A percentile compares a stretch with the other conserved stretches of the same genome.
Conservation (phyloP, 2,797 vertebrate species). For the Erethizon dorsatum region DNA sequence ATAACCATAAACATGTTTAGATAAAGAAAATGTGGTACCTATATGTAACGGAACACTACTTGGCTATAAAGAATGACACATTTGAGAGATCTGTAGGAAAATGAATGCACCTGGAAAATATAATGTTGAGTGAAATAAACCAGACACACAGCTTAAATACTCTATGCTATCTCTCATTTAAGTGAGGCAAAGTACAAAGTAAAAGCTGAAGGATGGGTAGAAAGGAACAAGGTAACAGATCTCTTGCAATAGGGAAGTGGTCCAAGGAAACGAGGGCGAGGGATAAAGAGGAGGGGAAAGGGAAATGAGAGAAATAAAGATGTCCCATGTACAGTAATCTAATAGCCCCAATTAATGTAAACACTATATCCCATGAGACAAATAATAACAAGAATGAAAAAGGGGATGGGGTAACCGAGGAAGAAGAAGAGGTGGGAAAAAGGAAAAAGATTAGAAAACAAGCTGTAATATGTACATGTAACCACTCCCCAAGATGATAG, state of each 20-base stretch:
- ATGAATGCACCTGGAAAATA: not conserved
- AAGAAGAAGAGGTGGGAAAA: not conserved
- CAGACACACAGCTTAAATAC: not conserved
- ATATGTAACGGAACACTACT: not conserved
- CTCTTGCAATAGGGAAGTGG: not conserved
- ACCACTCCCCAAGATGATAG: not conserved
- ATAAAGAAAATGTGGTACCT: not conserved
- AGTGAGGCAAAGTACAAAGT: not conserved
- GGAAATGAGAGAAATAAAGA: not conserved
- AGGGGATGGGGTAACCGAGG: not conserved
- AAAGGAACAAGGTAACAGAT: not conserved
- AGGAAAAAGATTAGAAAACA: not conserved
- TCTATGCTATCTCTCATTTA: not conserved
- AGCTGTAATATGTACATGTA: not conserved
- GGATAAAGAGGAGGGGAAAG: not conserved
- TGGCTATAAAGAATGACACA: not conserved
- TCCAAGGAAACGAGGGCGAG: not conserved
- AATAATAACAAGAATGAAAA: not conserved
- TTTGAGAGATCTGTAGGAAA: not conserved
- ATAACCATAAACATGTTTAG: not conserved
- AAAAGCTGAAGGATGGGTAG: not conserved
- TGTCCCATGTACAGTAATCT: not conserved
- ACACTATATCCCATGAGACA: not conserved
- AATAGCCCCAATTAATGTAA: not conserved
- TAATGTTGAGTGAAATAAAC: not conserved